phyloP scores from a whole-genome alignment of 2,888 invertebrate species.

The Metellina segmentata region DNA sequence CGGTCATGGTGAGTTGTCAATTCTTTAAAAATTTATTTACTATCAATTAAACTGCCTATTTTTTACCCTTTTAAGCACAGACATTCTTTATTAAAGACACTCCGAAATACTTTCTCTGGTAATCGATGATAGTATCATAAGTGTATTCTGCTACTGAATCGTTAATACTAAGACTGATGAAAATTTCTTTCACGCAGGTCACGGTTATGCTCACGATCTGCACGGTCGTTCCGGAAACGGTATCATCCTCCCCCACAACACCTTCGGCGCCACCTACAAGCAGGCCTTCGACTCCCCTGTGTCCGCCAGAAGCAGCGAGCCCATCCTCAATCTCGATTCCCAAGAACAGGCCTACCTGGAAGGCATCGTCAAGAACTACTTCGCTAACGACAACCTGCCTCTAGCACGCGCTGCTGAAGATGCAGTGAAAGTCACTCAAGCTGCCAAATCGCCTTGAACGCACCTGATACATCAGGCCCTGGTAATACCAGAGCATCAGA shows the following conservation, averaged over 20 bases:
- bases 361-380: constrained; percentile 62
- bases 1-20: background rate
- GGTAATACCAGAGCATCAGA: constrained; percentile 29
- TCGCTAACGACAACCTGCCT: constrained; percentile 42
- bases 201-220: constrained; percentile 60
- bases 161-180: no score
- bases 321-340: constrained; percentile 57
- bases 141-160: background rate
- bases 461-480: constrained; percentile 52
- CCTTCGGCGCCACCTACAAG: constrained; percentile 37
- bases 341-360: constrained; percentile 64
- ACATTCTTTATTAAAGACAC: background rate
- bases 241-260: constrained; percentile 54
- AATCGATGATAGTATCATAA: background rate
- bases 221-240: constrained; percentile 65
- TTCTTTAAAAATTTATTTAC: background rate
- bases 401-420: constrained; percentile 48
- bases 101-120: background rate
- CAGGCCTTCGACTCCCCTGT: constrained; percentile 2
- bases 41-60: background rate
- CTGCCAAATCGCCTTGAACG: constrained; percentile 70
- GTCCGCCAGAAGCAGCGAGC: constrained; percentile 30
- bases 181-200: constrained; percentile 22
- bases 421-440: background rate
- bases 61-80: background rate